Percentiles rank a stretch among this genome's conserved stretches.
phyloP scores from a whole-genome alignment of 2,888 invertebrate species.

The Leucania comma region DNA sequence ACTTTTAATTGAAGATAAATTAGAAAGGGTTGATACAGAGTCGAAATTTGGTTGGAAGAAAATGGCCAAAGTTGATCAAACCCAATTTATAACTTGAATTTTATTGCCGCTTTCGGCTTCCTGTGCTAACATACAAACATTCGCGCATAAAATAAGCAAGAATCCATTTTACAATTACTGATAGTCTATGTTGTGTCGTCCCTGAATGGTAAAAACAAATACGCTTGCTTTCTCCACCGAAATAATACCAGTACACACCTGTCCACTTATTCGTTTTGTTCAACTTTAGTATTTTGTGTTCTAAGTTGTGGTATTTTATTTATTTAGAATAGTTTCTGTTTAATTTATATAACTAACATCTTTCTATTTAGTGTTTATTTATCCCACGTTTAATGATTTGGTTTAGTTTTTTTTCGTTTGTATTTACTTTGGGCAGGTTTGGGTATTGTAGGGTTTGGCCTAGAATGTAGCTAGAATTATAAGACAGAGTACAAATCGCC shows the following conservation, averaged over 20 bases:
- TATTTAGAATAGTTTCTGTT: constrained; percentile 87
- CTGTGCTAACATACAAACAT: constrained; percentile 51
- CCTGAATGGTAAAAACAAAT: constrained; percentile 75
- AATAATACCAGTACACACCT: constrained; percentile 79
- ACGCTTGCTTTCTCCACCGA: constrained; percentile 79
- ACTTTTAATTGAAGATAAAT: constrained; percentile 59
- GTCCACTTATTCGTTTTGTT: constrained; percentile 73
- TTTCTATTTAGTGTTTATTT: constrained; percentile 83
- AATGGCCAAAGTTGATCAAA: constrained; percentile 63
- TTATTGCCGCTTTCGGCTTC: constrained; percentile 54
- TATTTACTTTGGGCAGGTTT: constrained; percentile 89
- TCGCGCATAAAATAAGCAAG: constrained; percentile 68
- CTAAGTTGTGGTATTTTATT: constrained; percentile 78
- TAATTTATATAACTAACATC: constrained; percentile 82
- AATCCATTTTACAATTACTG: constrained; percentile 68
- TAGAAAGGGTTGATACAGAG: constrained; percentile 51
- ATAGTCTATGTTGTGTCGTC: constrained; percentile 88
- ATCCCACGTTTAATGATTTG: constrained; percentile 80
- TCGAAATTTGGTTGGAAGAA: constrained; percentile 46
- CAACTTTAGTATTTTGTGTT: constrained; percentile 78
- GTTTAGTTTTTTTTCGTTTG: constrained; percentile 80
- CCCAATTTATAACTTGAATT: constrained; percentile 50
- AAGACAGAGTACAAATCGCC: constrained; percentile 91
- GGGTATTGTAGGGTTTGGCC: constrained; percentile 91
- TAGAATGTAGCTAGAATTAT: constrained; percentile 90